phyloP scores from a whole-genome alignment of 2,888 invertebrate species.

The Aspidapion aeneum region DNA sequence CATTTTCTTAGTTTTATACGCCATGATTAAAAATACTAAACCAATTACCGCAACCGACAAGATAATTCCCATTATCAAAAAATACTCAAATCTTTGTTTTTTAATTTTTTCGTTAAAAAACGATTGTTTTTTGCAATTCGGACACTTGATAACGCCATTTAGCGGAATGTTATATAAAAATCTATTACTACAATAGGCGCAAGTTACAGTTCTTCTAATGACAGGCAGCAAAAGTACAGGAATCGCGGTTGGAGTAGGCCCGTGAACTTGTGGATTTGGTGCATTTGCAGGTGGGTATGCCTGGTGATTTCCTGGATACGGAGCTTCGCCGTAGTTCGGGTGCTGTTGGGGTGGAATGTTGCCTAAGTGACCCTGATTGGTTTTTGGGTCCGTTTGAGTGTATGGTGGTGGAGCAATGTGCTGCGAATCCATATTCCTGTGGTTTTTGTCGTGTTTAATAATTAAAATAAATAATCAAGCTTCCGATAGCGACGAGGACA shows the following conservation, averaged over 20 bases:
- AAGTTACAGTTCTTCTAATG: neutral
- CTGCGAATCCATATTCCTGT: too few species aligned
- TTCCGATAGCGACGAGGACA: too few species aligned
- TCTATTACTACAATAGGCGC: neutral
- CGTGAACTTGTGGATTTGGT: neutral
- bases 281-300: neutral
- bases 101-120: neutral
- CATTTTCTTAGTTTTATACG: neutral
- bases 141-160: neutral
- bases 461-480: too few species aligned
- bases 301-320: neutral
- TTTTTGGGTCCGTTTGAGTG: neutral
- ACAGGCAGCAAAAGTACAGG: neutral
- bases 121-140: neutral
- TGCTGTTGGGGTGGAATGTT: too few species aligned
- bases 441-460: too few species aligned
- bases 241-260: neutral
- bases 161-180: neutral
- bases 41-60: neutral
- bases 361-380: too few species aligned
- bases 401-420: neutral
- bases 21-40: neutral
- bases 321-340: neutral
- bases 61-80: neutral
- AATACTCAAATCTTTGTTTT: neutral